phyloP scores from a whole-genome alignment of 1,140 invertebrate species.

The Orussus abietinus region DNA sequence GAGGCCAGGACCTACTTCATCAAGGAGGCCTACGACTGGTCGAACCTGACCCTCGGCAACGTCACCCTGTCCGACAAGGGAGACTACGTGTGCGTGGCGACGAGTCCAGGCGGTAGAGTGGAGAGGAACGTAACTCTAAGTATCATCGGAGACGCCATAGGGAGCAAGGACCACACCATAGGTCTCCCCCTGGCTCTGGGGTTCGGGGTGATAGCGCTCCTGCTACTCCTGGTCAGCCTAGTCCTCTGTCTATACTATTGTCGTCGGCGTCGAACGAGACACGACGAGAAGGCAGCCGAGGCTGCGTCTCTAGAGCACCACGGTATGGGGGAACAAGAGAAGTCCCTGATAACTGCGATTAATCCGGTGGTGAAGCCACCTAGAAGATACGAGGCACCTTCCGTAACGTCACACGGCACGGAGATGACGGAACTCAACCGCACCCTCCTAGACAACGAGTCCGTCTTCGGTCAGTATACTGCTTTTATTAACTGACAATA shows the following conservation, averaged over 20 bases:
- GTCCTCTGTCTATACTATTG: conserved; percentile 68
- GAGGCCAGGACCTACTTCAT: conserved; percentile 51
- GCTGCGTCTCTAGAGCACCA: conserved; percentile 44
- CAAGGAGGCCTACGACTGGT: conserved; percentile 58
- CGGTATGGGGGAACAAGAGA: conserved; percentile 68
- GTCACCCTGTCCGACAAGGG: conserved; percentile 73
- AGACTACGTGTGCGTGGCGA: conserved; percentile 82
- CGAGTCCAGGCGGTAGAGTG: conserved; percentile 78
- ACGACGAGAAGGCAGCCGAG: conserved; percentile 57
- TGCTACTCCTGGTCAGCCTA: conserved; percentile 60
- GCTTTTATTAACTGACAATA: conserved; percentile 40
- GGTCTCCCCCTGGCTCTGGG: conserved; percentile 50
- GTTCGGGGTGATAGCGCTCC: conserved; percentile 49
- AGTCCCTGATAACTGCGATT: conserved; percentile 73
- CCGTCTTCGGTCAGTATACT: conserved; percentile 65
- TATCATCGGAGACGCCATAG: conserved; percentile 52
- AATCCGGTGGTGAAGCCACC: conserved; percentile 79
- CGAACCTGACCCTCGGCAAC: conserved; percentile 73
- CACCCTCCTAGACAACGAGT: conserved; percentile 68
- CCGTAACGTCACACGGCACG: conserved; percentile 64
- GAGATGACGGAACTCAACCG: conserved; percentile 77
- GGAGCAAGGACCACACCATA: conserved; percentile 47
- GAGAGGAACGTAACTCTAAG: conserved; percentile 68
- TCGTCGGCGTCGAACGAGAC: conserved; percentile 52
- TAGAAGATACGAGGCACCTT: conserved; percentile 64